Percentiles rank a stretch among this genome's conserved stretches.
Evolutionary conservation across 2,797 vertebrate species (phyloP).

Genomic region (Amblyraja radiata): DNA sequence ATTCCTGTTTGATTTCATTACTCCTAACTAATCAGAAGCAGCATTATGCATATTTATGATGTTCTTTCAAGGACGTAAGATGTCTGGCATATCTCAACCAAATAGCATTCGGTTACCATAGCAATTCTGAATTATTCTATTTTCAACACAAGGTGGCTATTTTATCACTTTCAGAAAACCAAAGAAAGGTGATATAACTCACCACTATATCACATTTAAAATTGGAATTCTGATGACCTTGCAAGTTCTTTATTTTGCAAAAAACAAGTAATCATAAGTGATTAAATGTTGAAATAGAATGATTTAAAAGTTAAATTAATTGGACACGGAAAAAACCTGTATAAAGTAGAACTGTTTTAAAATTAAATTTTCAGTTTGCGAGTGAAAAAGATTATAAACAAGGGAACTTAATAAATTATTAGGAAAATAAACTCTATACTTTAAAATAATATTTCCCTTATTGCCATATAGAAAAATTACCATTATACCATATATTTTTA

Average conservation of each 20-base stretch:
- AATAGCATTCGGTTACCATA: conserved; percentile 20
- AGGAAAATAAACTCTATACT: not conserved
- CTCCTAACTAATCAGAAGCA: conserved; percentile 19
- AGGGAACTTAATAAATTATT: not conserved
- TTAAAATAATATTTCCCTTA: not conserved
- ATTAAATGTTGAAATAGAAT: not conserved
- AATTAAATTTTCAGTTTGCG: conserved; percentile 8
- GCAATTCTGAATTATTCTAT: conserved; percentile 24
- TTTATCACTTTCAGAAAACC: not conserved
- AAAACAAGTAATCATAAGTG: not conserved
- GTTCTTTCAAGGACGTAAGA: not conserved
- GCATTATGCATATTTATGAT: not conserved
- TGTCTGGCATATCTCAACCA: conserved; percentile 10
- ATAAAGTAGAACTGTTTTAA: not conserved
- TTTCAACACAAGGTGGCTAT: not conserved
- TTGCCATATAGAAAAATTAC: not conserved
- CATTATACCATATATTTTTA: not conserved
- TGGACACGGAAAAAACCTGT: not conserved
- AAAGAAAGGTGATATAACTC: not conserved
- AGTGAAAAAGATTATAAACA: not conserved
- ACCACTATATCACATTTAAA: not conserved
- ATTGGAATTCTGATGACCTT: not conserved
- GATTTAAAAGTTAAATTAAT: not conserved
- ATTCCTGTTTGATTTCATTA: not conserved
- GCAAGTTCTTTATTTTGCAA: not conserved